These are phyloP conservation scores for Ferrisia virgata DNA, from an alignment of 2,888 invertebrate genomes.

Conservation along the genomic window DNA sequence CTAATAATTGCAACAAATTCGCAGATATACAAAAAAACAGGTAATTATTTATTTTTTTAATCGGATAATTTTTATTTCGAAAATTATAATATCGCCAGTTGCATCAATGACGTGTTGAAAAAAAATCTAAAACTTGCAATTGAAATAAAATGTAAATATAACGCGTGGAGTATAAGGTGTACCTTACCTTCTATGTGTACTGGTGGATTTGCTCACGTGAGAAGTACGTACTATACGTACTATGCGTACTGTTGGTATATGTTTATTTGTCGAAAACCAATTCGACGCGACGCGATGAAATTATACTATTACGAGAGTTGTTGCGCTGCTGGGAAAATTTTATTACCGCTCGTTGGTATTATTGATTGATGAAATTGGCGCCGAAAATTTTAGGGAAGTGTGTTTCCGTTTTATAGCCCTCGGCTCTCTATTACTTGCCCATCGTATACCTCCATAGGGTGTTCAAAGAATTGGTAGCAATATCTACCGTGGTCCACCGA, in stretches of 20 bases:
- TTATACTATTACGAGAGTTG: background rate
- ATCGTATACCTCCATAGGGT: no score
- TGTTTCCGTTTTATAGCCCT: background rate
- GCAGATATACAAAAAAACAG: slow-evolving; percentile 35
- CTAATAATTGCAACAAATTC: slow-evolving; percentile 40
- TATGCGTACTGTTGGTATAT: no score
- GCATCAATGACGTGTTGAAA: background rate
- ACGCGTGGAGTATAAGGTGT: background rate
- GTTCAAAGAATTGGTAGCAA: no score
- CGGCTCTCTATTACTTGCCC: no score
- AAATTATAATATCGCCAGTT: background rate
- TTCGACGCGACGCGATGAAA: background rate
- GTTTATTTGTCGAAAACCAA: no score
- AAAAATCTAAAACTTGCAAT: background rate
- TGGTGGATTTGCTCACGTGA: no score
- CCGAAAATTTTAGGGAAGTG: background rate
- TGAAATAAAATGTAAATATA: no score
- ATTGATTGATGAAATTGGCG: background rate
- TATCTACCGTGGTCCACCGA: no score
- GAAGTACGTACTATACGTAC: no score
- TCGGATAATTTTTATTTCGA: slow-evolving; percentile 8
- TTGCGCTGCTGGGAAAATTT: background rate
- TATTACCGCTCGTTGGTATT: background rate
- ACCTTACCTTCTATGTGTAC: no score
- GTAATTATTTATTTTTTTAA: slow-evolving; percentile 17